Evolutionary conservation across 2,113 vertebrate species (phyloP).

Genomic region (Strigops habroptila): DNA sequence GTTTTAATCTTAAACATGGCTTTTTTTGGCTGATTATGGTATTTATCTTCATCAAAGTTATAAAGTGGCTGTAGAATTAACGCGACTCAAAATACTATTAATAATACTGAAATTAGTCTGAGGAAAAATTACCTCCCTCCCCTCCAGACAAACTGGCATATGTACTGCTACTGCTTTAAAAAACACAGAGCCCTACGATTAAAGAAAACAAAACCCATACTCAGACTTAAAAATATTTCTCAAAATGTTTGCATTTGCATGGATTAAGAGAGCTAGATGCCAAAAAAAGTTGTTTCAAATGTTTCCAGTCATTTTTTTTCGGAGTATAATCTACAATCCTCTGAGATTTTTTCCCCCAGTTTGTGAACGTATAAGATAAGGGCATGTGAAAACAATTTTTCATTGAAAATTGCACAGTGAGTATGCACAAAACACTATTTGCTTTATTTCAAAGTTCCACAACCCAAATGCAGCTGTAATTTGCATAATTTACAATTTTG

Average conservation of each 20-base stretch:
- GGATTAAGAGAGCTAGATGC: background rate
- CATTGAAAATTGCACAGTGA: background rate
- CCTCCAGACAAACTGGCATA: background rate
- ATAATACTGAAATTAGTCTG: constrained; percentile 3
- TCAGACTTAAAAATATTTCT: background rate
- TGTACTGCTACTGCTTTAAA: background rate
- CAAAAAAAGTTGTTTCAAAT: constrained; percentile 26
- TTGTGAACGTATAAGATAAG: background rate
- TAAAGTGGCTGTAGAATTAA: background rate
- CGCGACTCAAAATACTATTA: background rate
- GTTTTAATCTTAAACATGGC: background rate
- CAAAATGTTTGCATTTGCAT: constrained; percentile 43
- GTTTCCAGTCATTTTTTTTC: constrained; percentile 2
- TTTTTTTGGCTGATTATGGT: background rate
- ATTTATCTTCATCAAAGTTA: constrained; percentile 17
- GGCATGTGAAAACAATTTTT: constrained; percentile 12
- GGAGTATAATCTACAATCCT: background rate
- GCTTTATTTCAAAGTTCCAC: background rate
- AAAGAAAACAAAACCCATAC: background rate
- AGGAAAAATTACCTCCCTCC: background rate
- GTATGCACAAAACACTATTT: background rate
- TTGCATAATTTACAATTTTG: constrained; percentile 51
- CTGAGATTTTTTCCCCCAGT: background rate
- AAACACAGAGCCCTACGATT: background rate
- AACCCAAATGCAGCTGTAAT: constrained; percentile 34